Evolutionary conservation across 2,797 vertebrate species (phyloP).

Genomic region (Neostethus bicornis): DNA sequence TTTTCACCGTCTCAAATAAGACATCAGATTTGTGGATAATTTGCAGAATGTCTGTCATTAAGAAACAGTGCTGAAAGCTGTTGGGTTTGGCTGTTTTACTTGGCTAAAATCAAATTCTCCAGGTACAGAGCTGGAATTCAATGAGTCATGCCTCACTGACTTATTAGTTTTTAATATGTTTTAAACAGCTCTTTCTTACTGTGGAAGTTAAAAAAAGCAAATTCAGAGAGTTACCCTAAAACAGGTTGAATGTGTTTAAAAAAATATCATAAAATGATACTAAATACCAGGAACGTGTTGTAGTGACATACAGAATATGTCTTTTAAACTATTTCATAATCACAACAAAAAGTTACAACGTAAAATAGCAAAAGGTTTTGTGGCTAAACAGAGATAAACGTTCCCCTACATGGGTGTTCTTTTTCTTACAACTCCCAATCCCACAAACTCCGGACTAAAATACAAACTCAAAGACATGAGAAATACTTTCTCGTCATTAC

Average conservation of each 20-base stretch:
- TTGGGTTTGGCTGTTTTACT: slow-evolving; percentile 49
- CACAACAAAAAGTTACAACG: too few relatives aligned
- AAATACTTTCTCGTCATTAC: too few relatives aligned
- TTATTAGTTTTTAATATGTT: slow-evolving; percentile 12
- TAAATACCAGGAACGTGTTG: background rate
- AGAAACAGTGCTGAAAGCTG: slow-evolving; percentile 35
- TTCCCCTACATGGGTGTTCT: too few relatives aligned
- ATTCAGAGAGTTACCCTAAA: too few relatives aligned
- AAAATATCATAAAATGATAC: background rate
- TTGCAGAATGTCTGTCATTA: slow-evolving; percentile 26
- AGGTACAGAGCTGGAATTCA: slow-evolving; percentile 35
- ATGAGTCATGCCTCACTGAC: slow-evolving; percentile 13
- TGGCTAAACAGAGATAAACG: too few relatives aligned
- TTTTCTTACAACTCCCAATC: too few relatives aligned
- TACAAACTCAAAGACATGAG: too few relatives aligned
- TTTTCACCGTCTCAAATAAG: slow-evolving; percentile 12
- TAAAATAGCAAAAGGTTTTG: too few relatives aligned
- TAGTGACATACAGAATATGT: too few relatives aligned
- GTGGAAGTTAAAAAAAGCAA: background rate
- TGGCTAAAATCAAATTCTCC: slow-evolving; percentile 53
- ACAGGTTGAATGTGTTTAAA: background rate
- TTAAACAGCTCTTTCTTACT: slow-evolving; percentile 4
- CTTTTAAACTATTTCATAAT: too few relatives aligned
- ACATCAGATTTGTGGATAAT: slow-evolving; percentile 30
- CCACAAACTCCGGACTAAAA: too few relatives aligned